Conservation (phyloP, 2,113 vertebrate species). For the Passer domesticus region DNA sequence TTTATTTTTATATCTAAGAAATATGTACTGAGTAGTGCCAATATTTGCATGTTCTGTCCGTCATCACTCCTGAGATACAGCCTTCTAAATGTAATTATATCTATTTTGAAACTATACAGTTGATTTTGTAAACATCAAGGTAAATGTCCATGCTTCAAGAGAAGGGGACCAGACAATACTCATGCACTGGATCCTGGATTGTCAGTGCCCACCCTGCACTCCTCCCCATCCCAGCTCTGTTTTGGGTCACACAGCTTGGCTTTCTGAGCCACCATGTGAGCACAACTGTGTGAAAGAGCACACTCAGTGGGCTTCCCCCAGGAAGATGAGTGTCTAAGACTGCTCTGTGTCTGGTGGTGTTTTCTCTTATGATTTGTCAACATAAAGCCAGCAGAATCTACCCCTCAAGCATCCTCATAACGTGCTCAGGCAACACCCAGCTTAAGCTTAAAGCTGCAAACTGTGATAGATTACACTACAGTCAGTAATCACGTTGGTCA, state of each 20-base stretch:
- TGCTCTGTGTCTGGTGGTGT: not conserved
- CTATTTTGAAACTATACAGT: not conserved
- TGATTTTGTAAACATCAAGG: not conserved
- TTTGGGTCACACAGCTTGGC: not conserved
- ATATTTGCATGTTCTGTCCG: not conserved
- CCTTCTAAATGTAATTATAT: not conserved
- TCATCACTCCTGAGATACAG: not conserved
- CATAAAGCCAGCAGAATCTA: not conserved
- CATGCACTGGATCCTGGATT: not conserved
- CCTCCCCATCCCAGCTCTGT: rapidly evolving
- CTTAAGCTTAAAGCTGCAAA: not conserved
- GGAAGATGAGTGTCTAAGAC: not conserved
- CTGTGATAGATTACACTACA: not conserved
- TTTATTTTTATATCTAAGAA: not conserved
- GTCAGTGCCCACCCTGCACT: rapidly evolving
- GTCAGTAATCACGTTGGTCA: not conserved
- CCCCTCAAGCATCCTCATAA: not conserved
- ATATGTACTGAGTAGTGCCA: not conserved
- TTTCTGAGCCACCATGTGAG: not conserved
- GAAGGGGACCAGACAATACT: not conserved
- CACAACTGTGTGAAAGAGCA: not conserved
- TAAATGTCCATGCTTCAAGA: not conserved
- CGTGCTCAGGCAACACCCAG: not conserved
- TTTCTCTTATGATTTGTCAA: not conserved
- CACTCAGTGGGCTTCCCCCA: too few species aligned